phyloP scores from a whole-genome alignment of 2,797 vertebrate genomes.

The Chelonia mydas region DNA sequence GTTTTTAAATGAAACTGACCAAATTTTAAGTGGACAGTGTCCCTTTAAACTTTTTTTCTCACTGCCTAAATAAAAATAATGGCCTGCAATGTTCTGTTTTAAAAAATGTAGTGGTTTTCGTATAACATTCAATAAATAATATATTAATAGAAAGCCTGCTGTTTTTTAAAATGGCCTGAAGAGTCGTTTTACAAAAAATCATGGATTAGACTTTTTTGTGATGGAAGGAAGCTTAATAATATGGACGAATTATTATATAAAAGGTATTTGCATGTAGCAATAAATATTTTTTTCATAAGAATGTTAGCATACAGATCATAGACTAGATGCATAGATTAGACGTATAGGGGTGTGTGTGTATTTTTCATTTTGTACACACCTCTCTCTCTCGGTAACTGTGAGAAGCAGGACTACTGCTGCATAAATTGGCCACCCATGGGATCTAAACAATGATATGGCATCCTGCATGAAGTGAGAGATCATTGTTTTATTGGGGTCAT shows the following conservation, averaged over 20 bases:
- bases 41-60: background rate
- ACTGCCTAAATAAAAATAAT: background rate
- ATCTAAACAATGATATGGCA: background rate
- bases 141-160: background rate
- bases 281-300: background rate
- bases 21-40: background rate
- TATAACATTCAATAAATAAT: background rate
- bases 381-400: background rate
- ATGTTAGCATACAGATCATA: background rate
- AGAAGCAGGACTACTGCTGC: background rate
- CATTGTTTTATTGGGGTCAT: background rate
- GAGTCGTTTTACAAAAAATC: background rate
- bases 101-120: background rate
- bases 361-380: accelerated
- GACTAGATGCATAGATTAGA: background rate
- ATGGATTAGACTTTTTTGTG: background rate
- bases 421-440: background rate
- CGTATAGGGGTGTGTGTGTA: background rate
- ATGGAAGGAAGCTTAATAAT: background rate
- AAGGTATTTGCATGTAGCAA: background rate
- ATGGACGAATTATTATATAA: background rate
- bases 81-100: background rate
- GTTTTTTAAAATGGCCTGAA: background rate
- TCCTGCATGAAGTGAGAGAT: background rate
- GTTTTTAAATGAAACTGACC: slow-evolving; percentile 3